Percentiles rank a stretch among this genome's conserved stretches.
Evolutionary conservation across 2,113 vertebrate species (phyloP).

Genomic region (Otis tarda): DNA sequence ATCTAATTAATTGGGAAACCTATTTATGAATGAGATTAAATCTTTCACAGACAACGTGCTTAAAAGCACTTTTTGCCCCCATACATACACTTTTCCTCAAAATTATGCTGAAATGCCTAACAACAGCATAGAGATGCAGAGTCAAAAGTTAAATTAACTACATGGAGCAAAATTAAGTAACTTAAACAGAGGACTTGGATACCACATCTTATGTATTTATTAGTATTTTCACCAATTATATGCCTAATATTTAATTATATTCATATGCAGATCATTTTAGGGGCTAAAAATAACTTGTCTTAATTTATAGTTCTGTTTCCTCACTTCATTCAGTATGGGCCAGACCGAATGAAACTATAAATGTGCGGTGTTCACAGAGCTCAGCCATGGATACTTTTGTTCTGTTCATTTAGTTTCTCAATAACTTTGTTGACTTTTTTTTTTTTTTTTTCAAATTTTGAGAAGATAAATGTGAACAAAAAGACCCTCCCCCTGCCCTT

Average conservation of each 20-base stretch:
- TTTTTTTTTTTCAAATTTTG: not conserved
- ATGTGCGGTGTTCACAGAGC: not conserved
- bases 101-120: not conserved
- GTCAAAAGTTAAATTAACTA: not conserved
- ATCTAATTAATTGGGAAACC: not conserved
- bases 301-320: not conserved
- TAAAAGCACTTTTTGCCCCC: not conserved
- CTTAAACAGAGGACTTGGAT: not conserved
- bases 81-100: not conserved
- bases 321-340: not conserved
- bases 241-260: not conserved
- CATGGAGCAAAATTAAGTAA: not conserved
- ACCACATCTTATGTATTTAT: not conserved
- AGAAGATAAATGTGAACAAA: not conserved
- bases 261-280: not conserved
- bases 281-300: not conserved
- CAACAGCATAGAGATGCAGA: not conserved
- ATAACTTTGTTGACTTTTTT: not conserved
- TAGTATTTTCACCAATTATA: not conserved
- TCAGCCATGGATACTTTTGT: not conserved
- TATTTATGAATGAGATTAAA: not conserved
- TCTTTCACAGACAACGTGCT: not conserved
- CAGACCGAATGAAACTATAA: not conserved
- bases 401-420: not conserved
- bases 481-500: not conserved